phyloP scores from a whole-genome alignment of 1,140 invertebrate genomes.

The Neodiprion pinetum region DNA sequence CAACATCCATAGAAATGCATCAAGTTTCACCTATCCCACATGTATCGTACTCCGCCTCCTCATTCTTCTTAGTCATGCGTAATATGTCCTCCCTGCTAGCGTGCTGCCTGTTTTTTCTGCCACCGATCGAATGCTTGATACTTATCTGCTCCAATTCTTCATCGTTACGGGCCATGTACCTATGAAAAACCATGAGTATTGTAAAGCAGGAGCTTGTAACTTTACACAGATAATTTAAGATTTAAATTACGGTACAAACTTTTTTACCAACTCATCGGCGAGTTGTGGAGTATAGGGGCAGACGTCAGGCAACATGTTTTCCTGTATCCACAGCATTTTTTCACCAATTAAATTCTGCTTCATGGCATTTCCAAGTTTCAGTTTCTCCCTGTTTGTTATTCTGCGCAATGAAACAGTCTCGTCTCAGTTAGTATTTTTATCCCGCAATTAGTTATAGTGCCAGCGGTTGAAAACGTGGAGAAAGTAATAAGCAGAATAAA shows the following conservation, averaged over 20 bases:
- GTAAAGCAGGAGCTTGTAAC: slow-evolving; percentile 20
- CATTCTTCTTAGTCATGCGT: slow-evolving; percentile 72
- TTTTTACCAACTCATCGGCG: slow-evolving; percentile 66
- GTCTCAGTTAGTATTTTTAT: neutral
- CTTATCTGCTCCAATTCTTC: slow-evolving; percentile 79
- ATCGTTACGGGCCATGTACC: slow-evolving; percentile 71
- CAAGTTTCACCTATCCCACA: slow-evolving; percentile 71
- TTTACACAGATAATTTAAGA: slow-evolving; percentile 28
- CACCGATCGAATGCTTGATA: slow-evolving; percentile 76
- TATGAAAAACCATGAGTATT: slow-evolving; percentile 38
- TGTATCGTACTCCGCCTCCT: slow-evolving; percentile 73
- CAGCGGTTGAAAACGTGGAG: no score
- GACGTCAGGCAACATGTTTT: slow-evolving; percentile 65
- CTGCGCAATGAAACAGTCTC: slow-evolving; percentile 42
- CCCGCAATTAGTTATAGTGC: no score
- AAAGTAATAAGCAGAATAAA: slow-evolving; percentile 20
- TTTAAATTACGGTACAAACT: slow-evolving; percentile 54
- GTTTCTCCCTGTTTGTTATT: slow-evolving; percentile 68
- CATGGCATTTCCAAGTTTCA: slow-evolving; percentile 68
- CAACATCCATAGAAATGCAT: neutral
- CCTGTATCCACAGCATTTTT: slow-evolving; percentile 75
- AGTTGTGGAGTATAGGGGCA: slow-evolving; percentile 65
- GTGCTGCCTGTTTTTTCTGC: slow-evolving; percentile 75
- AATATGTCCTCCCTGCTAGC: slow-evolving; percentile 77
- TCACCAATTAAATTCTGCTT: slow-evolving; percentile 76